Base-by-base conservation (phyloP, 1,140 invertebrate genomes). In the Caerostris darwini region DNA sequence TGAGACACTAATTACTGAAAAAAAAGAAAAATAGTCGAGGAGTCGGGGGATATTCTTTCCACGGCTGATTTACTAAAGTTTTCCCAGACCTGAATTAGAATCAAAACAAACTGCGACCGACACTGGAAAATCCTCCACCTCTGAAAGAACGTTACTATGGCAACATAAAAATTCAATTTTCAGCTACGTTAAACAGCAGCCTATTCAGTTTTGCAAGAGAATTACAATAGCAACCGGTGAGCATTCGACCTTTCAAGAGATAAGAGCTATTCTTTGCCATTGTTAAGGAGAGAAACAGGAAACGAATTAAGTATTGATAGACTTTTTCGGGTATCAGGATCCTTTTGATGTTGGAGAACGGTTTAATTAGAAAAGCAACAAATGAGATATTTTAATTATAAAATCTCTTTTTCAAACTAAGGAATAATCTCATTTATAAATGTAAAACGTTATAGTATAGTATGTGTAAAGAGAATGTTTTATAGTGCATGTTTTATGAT, bases 121-220 rank as follows among this genome's bases (percentile, higher is more conserved):
- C 17, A 64, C 61, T 64, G 61, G 1, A 6, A 34, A 77, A 10
- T 7, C 69, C 12, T 34, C 8, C 12, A 1, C 10, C 8, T n/a
- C 2, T 34, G 50, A 77, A 34, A 77, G 69, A 53, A 19, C 8
- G 34, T 34, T 77, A 6, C 69, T 53, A 77, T 34, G 8, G 34
- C 34, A 77, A 77, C 69, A 77, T 77, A 77, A 77, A 77, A 77
- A 77, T 77, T 77, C 34, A 77, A 77, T 77, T 77, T 77, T 77
- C 34, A 34, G 69, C 69, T 77, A 77, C 34, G 50, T 12, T 77
- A 8, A 77, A 34, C 50, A 14, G 34, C 69, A 34, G 8, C 7
- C 19, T 53, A 64, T n/a, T 64, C 61, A 2, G 19, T 77, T 77
- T 53, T 34, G 10, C 8, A 34, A 50, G 19, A 34, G 19, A 19